Base-by-base conservation (phyloP, 2,888 invertebrate species). In the Thymelicus sylvestris region DNA sequence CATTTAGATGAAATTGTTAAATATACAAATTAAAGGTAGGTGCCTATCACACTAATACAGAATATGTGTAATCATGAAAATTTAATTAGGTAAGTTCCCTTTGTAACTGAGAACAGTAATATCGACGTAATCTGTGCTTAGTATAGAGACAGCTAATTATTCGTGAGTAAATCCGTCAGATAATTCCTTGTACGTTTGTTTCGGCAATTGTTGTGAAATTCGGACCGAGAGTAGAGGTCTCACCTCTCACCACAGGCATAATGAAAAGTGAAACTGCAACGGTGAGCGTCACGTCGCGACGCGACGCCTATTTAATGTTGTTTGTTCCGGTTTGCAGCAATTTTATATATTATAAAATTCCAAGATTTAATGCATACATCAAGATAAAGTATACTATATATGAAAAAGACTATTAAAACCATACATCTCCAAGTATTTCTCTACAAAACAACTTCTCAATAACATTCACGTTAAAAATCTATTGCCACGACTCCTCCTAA, bases 241-340 rank as follows among this genome's bases (percentile, higher is more conserved):
- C 76, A 73, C 93, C 93, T 93, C 93, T 93, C 91, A 91, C 93
- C 84, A 84, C 83, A 77, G 79, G 74, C 86, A 88, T 85, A 90
- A 92, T 91, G 91, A 89, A 93, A 93, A 93, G 93, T 92, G 93
- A 93, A 93, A 93, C 92, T 84, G 83, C 86, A 86, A 81, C 82
- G 86, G 83, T 86, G 84, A 83, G 80, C 89, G 88, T 89, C 89
- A 89, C 90, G 90, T 88, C 85, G 85, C 80, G 81, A 79, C 85
- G 85, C 80, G 81, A 79, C 82, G 79, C 77, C 83, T 84, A 84
- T 86, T 89, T 86, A 85, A 86, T 85, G 85, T 82, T 80, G 83
- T 88, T 90, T 87, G 90, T 93, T 92, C 89, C 90, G 92, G 91
- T 88, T 90, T 80, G 59, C 59, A 59, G 59, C 82, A 83, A 81